Base-by-base conservation (phyloP, 2,113 vertebrate genomes). In the Crotalus tigris region DNA sequence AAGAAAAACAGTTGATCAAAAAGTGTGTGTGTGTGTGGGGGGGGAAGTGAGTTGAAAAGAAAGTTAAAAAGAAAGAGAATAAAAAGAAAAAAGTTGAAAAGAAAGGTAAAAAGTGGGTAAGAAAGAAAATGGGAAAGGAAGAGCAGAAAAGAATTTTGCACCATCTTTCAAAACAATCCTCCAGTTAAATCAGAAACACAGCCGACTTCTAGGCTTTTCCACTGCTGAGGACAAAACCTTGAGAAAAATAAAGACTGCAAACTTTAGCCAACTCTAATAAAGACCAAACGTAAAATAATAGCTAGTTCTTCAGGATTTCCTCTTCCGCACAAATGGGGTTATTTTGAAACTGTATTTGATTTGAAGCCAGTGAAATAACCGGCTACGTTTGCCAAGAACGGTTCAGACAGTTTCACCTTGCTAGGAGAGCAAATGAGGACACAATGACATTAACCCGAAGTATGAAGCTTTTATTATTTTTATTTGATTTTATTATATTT, bases 381-480 rank as follows among this genome's bases (percentile, higher is more conserved):
- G 13, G 9, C 7, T 21, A 1, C 9, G n/a, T 85, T 86, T 94
- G 46, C 75, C 90, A 93, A 85, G 39, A 93, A 29, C 9, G 87
- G 55, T 5, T 0, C 44, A 1, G 0, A 29, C 0, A 26, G 8
- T 54, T 55, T 44, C 92, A 69, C 46, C 64, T 93, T 44, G 75
- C 90, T 51, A 93, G 87, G 64, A 33, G 92, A 86, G 5, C 49
- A 59, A 44, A 87, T 54, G 57, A 33, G 6, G 69, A 91, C 92
- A 15, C 29, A 49, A 19, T 33, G 11, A 91, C 15, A 29, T 10
- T 29, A 21, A 91, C 10, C 26, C 4, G 58, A 44, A 29, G 17
- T 46, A 39, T 24, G 23, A n/a, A 57, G 19, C 44, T 3, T 87
- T 51, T 51, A 51, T 51, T 51, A 51, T 51, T 51, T 51, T 51